Conservation (phyloP, 2,888 invertebrate species). For the Phengaris alcon region DNA sequence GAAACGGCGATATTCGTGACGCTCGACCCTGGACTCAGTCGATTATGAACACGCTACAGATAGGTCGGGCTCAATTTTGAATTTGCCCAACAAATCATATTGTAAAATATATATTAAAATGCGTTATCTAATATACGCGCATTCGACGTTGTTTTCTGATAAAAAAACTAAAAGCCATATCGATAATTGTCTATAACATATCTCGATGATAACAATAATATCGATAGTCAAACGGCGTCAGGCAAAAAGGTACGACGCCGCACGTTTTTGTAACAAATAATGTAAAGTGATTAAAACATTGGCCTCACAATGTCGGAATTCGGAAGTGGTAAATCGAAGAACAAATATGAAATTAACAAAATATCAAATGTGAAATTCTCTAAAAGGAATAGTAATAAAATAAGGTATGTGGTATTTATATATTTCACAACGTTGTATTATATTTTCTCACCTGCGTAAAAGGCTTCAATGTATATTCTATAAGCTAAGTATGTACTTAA, state of each 20-base stretch:
- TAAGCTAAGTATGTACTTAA: no score
- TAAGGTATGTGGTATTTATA: constrained; percentile 33
- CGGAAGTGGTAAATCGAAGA: constrained; percentile 34
- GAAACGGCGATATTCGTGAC: no score
- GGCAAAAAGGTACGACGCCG: constrained; percentile 7
- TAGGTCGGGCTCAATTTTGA: constrained; percentile 9
- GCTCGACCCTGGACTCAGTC: not conserved
- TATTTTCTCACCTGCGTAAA: no score
- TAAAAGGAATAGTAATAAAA: constrained; percentile 36
- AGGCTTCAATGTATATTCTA: no score
- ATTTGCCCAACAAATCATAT: not conserved
- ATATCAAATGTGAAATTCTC: constrained; percentile 38
- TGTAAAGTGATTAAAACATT: constrained; percentile 1
- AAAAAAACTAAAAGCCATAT: constrained; percentile 22
- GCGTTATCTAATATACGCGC: constrained; percentile 8
- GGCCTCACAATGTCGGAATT: constrained; percentile 25
- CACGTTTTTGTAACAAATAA: not conserved
- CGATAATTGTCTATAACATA: constrained; percentile 33
- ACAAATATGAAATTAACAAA: constrained; percentile 40
- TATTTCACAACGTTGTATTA: no score
- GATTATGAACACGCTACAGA: constrained; percentile 15
- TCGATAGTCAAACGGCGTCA: constrained; percentile 31
- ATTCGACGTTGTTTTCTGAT: not conserved
- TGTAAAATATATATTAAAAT: not conserved
- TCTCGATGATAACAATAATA: constrained; percentile 33